phyloP scores from a whole-genome alignment of 2,888 invertebrate species.

The Eudemis profundana region DNA sequence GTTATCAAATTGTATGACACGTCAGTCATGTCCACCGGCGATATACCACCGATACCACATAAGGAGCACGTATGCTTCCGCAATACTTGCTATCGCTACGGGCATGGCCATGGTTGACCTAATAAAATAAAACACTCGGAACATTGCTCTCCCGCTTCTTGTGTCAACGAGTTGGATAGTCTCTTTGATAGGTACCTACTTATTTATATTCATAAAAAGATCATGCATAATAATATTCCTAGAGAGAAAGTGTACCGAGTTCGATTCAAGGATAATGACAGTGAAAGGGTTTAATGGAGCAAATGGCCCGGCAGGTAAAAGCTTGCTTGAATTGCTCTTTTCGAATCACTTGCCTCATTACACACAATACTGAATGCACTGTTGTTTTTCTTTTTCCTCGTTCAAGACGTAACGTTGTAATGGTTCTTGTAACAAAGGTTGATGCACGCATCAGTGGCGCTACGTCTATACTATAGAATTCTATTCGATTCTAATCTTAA shows the following conservation, averaged over 20 bases:
- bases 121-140: slow-evolving; percentile 53
- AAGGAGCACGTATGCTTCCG: slow-evolving; percentile 57
- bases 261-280: slow-evolving; percentile 41
- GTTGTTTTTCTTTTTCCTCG: slow-evolving; percentile 43
- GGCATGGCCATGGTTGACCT: slow-evolving; percentile 57
- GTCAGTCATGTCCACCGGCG: slow-evolving; percentile 28
- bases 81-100: slow-evolving; percentile 53
- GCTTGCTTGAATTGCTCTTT: slow-evolving; percentile 47
- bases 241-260: slow-evolving; percentile 30
- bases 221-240: slow-evolving; percentile 24
- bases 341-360: slow-evolving; percentile 57
- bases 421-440: slow-evolving; percentile 30
- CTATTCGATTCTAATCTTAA: slow-evolving; percentile 7
- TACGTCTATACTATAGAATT: not conserved
- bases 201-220: slow-evolving; percentile 3
- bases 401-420: slow-evolving; percentile 36
- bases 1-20: slow-evolving; percentile 29
- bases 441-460: slow-evolving; percentile 23
- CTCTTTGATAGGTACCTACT: too few relatives aligned
- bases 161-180: too few relatives aligned
- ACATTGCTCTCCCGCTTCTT: slow-evolving; percentile 40
- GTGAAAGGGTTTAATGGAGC: slow-evolving; percentile 52
- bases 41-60: slow-evolving; percentile 44
- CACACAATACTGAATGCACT: slow-evolving; percentile 51
- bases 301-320: slow-evolving; percentile 43